Evolutionary conservation across 2,797 vertebrate genomes (phyloP).

Genomic region (Carduelis carduelis): DNA sequence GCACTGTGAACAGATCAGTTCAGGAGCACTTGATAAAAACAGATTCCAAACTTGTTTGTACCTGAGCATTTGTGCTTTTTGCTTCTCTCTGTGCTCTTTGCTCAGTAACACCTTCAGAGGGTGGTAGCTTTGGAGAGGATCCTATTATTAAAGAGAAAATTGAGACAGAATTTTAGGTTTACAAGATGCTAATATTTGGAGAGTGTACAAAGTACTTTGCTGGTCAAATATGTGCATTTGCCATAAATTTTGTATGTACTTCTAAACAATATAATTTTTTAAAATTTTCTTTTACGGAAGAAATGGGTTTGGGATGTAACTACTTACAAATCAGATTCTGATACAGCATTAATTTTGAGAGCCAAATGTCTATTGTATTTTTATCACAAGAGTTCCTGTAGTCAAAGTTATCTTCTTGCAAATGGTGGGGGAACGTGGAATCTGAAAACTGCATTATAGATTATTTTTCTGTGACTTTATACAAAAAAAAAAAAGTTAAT

Average conservation of each 20-base stretch:
- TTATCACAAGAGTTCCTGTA: not conserved
- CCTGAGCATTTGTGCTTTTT: not conserved
- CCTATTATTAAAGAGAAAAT: not conserved
- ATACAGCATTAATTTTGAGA: not conserved
- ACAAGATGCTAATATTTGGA: not conserved
- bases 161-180: not conserved
- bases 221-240: not conserved
- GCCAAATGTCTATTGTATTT: not conserved
- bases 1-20: not conserved
- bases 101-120: not conserved
- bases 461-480: not conserved
- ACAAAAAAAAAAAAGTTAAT: not conserved
- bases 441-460: not conserved
- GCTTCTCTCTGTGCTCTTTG: not conserved
- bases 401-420: not conserved
- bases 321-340: not conserved
- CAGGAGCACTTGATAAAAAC: not conserved
- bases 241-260: not conserved
- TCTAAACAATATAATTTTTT: not conserved
- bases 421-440: not conserved
- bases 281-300: not conserved
- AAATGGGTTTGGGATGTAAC: not conserved
- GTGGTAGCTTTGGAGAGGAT: not conserved
- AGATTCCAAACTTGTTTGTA: not conserved
- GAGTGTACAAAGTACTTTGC: accelerated